Evolutionary conservation across 2,113 vertebrate species (phyloP).

Genomic region (Ornithorhynchus anatinus): DNA sequence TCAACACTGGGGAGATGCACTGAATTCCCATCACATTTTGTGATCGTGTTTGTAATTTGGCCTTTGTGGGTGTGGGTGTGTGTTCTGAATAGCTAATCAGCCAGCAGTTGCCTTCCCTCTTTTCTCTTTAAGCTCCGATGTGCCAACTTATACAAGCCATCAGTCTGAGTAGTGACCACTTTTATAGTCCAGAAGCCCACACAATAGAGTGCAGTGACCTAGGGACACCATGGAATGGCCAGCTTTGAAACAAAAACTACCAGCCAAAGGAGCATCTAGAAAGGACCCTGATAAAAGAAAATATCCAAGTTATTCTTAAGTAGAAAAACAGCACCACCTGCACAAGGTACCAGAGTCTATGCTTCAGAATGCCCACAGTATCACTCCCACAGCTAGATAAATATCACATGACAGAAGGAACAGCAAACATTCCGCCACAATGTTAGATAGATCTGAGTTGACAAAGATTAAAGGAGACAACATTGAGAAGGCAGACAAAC

Average conservation of each 20-base stretch:
- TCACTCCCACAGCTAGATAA: slow-evolving; percentile 70
- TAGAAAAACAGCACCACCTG: slow-evolving; percentile 13
- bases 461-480: slow-evolving; percentile 67
- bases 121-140: no score
- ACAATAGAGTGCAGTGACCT: not conserved
- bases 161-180: not conserved
- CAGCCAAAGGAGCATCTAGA: no score
- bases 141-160: not conserved
- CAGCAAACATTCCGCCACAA: slow-evolving; percentile 59
- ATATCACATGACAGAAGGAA: slow-evolving; percentile 59
- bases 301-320: slow-evolving; percentile 39
- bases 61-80: not conserved
- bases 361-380: slow-evolving; percentile 60
- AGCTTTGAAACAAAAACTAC: no score
- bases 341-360: slow-evolving; percentile 17
- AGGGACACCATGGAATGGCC: no score
- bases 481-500: slow-evolving; percentile 46
- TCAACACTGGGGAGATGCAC: no score
- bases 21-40: not conserved
- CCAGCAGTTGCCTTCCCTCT: not conserved
- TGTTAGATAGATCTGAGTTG: slow-evolving; percentile 57
- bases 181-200: not conserved
- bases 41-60: no score
- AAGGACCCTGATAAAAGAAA: slow-evolving; percentile 44
- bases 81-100: slow-evolving; percentile 15